Percentiles rank a stretch among this genome's conserved stretches.
phyloP scores from a whole-genome alignment of 2,113 vertebrate species.

The Eptesicus fuscus region DNA sequence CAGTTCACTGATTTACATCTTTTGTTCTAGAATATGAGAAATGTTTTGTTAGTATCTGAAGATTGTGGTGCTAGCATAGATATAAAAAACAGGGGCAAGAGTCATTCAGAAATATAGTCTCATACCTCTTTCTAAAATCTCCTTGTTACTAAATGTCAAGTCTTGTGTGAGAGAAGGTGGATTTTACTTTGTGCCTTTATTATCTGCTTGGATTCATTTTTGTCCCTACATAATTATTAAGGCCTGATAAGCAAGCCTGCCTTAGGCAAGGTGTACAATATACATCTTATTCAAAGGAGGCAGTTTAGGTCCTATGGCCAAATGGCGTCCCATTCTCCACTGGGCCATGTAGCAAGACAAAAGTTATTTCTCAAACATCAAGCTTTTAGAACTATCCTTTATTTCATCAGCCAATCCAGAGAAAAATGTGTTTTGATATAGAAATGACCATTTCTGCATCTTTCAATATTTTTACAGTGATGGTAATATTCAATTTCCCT shows the following conservation, averaged over 20 bases:
- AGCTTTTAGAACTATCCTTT: background rate
- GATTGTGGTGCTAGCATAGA: background rate
- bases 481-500: background rate
- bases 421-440: background rate
- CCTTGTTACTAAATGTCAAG: background rate
- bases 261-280: background rate
- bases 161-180: background rate
- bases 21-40: background rate
- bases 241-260: background rate
- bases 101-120: background rate
- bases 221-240: background rate
- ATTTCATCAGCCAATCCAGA: background rate
- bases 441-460: background rate
- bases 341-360: background rate
- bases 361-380: background rate
- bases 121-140: background rate
- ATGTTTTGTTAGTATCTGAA: background rate
- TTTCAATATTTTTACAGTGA: background rate
- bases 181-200: background rate
- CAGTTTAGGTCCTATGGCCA: background rate
- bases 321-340: background rate
- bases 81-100: background rate
- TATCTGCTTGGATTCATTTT: background rate
- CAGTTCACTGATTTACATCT: background rate
- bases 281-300: background rate